Evolutionary conservation across 2,113 vertebrate species (phyloP), one percentile per base, ranked within the genome.

Genomic region (Rutilus rutilus): DNA sequence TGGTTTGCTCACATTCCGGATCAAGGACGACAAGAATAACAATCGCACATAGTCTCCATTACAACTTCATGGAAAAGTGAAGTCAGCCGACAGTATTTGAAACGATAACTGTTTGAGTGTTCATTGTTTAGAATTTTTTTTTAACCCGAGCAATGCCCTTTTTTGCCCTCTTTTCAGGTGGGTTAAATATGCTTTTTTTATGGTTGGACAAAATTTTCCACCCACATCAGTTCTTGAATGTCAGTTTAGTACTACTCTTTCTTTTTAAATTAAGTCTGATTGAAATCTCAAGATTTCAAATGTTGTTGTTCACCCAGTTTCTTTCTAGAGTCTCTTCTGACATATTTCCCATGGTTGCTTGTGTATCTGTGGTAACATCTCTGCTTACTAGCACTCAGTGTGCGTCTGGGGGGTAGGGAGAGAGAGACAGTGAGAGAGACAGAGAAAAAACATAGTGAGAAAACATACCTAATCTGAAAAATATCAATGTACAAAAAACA

Each of bases 1-100:
- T 69, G n/a, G 93, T 90, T 89, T 83, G 90, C 91, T 89, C 69
- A 89, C 93, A 93, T 93, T 94, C 89, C 88, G 76, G 21, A 52
- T 89, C 81, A 64, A 86, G 90, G 78, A 33, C 4, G 47, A 23
- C 64, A 86, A 45, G 60, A 71, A 71, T n/a, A 73, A 42, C 36
- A 73, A 73, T 42, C 4, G 19, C 67, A 6, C 14, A 5, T 42
- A 39, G 59, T 25, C 64, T 54, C 45, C 23, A 52, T 76, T 47
- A 52, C n/a, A 19, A 15, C n/a, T 2, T 76, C 14, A 30, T 6
- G 3, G 2, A 27, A 6, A 76, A 47, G 74, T n/a, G 47, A 76
- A 47, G n/a, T 42, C 42, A 52, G 25, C 25, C 4, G 25, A 27
- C 73, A 0, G 2, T 75, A 10, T 76, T 27, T 76, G 23, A 36